These are phyloP conservation scores for Paratrypauchen microcephalus DNA, from an alignment of 2,797 vertebrate genomes.

Conservation along the genomic window DNA sequence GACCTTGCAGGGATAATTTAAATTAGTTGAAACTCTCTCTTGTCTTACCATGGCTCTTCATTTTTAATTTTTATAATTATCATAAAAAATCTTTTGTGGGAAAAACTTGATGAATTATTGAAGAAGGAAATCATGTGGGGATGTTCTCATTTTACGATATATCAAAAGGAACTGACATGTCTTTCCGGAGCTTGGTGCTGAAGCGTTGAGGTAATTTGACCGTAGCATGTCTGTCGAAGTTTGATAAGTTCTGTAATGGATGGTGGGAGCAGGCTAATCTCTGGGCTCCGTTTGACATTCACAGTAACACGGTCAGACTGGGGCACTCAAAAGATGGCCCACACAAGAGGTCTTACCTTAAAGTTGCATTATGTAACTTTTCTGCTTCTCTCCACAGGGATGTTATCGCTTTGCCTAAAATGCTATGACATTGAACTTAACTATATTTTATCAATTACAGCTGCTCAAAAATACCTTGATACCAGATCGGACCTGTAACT, in stretches of 20 bases:
- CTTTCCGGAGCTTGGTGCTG: conserved; percentile 8
- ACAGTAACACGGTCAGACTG: conserved; percentile 18
- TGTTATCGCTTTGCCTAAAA: too few species aligned
- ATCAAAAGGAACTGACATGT: conserved; percentile 18
- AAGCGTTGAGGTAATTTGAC: conserved; percentile 34
- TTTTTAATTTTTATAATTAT: conserved; percentile 18
- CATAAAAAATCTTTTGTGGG: conserved; percentile 5
- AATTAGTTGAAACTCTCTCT: conserved; percentile 1
- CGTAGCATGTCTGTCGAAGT: conserved; percentile 23
- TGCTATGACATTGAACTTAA: too few species aligned
- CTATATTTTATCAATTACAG: too few species aligned
- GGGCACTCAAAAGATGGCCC: conserved; percentile 6
- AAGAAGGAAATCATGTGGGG: conserved; percentile 9
- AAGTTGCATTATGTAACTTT: not conserved
- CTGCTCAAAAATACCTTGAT: too few species aligned
- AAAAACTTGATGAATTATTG: conserved; percentile 37
- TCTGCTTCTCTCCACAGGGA: too few species aligned
- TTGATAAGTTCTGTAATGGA: conserved; percentile 37
- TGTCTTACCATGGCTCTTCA: conserved; percentile 6
- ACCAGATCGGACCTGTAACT: too few species aligned
- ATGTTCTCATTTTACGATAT: conserved; percentile 12
- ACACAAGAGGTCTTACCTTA: conserved; percentile 23
- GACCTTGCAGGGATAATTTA: conserved; percentile 8
- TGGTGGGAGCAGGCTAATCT: conserved; percentile 26
- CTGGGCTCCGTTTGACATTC: conserved; percentile 26